phyloP scores from a whole-genome alignment of 1,140 invertebrate genomes.

The Sinella curviseta region DNA sequence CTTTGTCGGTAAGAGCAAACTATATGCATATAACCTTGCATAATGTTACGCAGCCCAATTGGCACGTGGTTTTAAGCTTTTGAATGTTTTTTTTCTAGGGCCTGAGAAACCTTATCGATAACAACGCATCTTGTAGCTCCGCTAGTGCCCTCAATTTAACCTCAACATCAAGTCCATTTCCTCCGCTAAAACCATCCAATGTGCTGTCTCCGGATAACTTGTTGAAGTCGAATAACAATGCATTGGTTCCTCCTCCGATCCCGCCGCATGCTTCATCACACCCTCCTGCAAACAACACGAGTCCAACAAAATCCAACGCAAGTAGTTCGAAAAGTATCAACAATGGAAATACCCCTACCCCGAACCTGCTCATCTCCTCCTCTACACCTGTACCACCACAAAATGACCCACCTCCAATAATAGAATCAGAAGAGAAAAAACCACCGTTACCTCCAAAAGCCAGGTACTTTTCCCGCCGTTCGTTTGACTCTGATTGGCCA shows the following conservation, averaged over 20 bases:
- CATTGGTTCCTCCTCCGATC: not conserved
- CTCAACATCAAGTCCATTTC: slow-evolving; percentile 3
- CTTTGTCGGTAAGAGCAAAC: slow-evolving; percentile 39
- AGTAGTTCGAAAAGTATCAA: not conserved
- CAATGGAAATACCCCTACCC: not conserved
- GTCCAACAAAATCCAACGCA: not conserved
- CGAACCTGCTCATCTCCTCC: too few species aligned
- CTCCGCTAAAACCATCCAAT: not conserved
- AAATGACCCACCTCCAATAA: not conserved
- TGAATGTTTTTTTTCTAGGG: slow-evolving; percentile 14
- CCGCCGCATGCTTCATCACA: not conserved
- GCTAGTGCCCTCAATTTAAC: not conserved
- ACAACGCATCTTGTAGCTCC: slow-evolving; percentile 23
- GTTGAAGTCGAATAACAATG: not conserved
- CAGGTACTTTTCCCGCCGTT: not conserved
- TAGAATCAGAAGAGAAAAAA: not conserved
- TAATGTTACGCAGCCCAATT: not conserved
- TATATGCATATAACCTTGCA: not conserved
- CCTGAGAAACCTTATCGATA: slow-evolving; percentile 40
- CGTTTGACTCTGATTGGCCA: slow-evolving; percentile 19
- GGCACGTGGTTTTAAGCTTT: not conserved
- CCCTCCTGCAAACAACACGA: not conserved
- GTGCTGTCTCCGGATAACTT: not conserved
- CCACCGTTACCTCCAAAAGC: slow-evolving; percentile 14
- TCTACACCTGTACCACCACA: not conserved